Evolutionary conservation across 1,140 invertebrate genomes (phyloP), one percentile per base, ranked within the genome.

Genomic region (Nomia melanderi): DNA sequence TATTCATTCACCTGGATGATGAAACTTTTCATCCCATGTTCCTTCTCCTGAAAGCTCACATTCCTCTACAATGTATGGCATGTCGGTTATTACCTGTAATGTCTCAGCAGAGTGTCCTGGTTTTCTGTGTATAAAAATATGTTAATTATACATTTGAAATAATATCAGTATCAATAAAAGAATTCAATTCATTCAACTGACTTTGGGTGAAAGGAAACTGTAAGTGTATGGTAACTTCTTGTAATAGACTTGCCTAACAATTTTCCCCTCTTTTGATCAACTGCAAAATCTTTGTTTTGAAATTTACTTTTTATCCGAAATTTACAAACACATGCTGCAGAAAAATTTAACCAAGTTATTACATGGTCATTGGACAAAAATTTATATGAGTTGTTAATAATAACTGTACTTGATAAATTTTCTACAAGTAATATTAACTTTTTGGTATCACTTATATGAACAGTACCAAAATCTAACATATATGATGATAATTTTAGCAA

Each of bases 331-430:
- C 56, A 31, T 36, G 57, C 76, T 81, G 63, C 11, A 63, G 23
- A n/a, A n/a, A 39, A 25, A 6, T 9, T 73, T 63, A 36, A 57
- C 70, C 9, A 59, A 29, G 25, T 1, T 12, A 63, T 4, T 7
- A 27, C 11, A 50, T 62, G 31, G 29, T 7, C 12, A 31, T 29
- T 4, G 25, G 6, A 56, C n/a, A 41, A 17, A 7, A 20, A 14
- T 29, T 11, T n/a, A 64, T 50, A 1, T 31, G 20, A 39, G 8
- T n/a, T 23, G 44, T 50, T 11, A 56, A 8, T 23, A 27, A 47
- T 67, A 33, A 27, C 12, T 31, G 56, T 82, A 87, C 86, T 50
- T 70, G 80, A 77, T 39, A 77, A 66, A 36, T 87, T 85, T 79
- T 81, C 53, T 29, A 87, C 29, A 2, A 47, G 14, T 29, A 85